A percentile compares a stretch with the other conserved stretches of the same genome.
Evolutionary conservation across 2,797 vertebrate species (phyloP).

Genomic region (Rhabdomys pumilio): DNA sequence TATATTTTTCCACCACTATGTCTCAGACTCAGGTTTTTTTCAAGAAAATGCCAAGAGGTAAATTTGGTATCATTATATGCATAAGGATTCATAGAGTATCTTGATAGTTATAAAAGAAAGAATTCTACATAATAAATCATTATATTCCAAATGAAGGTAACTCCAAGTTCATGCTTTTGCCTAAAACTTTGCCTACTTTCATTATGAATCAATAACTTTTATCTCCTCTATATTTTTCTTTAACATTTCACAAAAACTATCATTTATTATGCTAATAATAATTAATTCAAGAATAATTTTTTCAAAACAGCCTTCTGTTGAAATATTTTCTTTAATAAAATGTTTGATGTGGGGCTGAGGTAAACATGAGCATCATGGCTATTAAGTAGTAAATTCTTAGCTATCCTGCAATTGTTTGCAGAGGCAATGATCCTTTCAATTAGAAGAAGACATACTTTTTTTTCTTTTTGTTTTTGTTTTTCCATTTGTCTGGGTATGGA

Average conservation of each 20-base stretch:
- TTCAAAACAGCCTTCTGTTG: background rate
- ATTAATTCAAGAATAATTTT: background rate
- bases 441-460: background rate
- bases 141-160: background rate
- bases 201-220: background rate
- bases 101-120: conserved; percentile 13
- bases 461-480: background rate
- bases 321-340: conserved; percentile 58
- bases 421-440: background rate
- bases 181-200: background rate
- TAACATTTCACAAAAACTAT: background rate
- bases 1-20: background rate
- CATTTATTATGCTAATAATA: background rate
- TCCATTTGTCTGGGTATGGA: background rate
- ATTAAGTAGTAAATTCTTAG: background rate
- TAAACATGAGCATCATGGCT: background rate
- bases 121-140: conserved; percentile 40
- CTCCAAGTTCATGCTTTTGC: background rate
- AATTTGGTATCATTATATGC: background rate
- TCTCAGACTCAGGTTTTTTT: background rate
- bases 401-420: background rate
- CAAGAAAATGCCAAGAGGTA: conserved; percentile 24
- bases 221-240: background rate
- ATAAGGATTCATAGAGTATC: background rate
- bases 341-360: background rate